phyloP scores from a whole-genome alignment of 2,888 invertebrate species.

The Myathropa florea region DNA sequence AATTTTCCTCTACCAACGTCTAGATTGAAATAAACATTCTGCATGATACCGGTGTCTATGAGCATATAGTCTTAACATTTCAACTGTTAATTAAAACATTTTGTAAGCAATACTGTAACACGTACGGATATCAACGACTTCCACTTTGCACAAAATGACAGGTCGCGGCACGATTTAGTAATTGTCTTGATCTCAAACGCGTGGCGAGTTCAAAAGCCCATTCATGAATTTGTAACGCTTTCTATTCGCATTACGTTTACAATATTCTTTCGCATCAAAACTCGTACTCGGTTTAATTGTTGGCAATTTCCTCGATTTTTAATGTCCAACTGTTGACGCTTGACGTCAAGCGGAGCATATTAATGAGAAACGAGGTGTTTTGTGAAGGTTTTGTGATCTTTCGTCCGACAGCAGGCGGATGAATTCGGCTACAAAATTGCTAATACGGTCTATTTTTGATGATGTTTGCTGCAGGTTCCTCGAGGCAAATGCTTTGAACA shows the following conservation, averaged over 20 bases:
- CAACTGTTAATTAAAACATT: neutral
- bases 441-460: too few relatives aligned
- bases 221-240: slow-evolving; percentile 14
- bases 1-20: too few relatives aligned
- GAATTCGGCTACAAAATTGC: neutral
- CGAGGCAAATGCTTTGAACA: too few relatives aligned
- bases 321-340: neutral
- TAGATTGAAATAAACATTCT: too few relatives aligned
- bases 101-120: neutral
- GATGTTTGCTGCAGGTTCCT: too few relatives aligned
- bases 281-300: neutral
- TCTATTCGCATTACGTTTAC: neutral
- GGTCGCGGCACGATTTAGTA: neutral
- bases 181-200: neutral
- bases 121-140: neutral
- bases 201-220: slow-evolving; percentile 20
- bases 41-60: too few relatives aligned
- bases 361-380: neutral
- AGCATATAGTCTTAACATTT: too few relatives aligned
- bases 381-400: neutral
- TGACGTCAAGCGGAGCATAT: neutral
- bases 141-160: neutral
- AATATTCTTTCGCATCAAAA: neutral
- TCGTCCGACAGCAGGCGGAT: neutral
- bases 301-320: neutral